A percentile compares a stretch with the other conserved stretches of the same genome.
phyloP scores from a whole-genome alignment of 2,888 invertebrate genomes.

The Meiosimyza platycephala region DNA sequence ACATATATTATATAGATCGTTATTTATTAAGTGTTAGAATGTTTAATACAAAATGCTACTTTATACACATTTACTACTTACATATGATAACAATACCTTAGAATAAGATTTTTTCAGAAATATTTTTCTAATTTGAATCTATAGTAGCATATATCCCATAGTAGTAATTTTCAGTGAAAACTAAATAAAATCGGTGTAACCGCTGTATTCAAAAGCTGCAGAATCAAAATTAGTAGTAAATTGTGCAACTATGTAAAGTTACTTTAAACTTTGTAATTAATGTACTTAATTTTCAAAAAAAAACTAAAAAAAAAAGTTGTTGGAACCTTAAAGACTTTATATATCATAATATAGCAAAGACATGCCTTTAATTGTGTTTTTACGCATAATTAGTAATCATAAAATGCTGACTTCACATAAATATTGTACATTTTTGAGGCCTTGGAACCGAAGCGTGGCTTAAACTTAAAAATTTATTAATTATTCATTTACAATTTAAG shows the following conservation, averaged over 20 bases:
- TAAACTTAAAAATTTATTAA: slow-evolving; percentile 46
- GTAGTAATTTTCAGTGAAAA: slow-evolving; percentile 26
- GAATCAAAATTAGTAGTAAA: slow-evolving; percentile 47
- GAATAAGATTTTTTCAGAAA: no score
- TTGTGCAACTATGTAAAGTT: background rate
- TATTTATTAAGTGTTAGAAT: no score
- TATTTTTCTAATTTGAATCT: background rate
- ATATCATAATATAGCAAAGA: slow-evolving; percentile 27
- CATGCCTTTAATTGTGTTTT: slow-evolving; percentile 39
- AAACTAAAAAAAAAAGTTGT: slow-evolving; percentile 28
- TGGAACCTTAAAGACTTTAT: slow-evolving; percentile 40
- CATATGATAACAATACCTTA: no score
- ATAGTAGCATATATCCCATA: background rate
- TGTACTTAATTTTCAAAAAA: slow-evolving; percentile 35
- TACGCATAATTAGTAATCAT: background rate
- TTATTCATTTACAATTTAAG: slow-evolving; percentile 36
- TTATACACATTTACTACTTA: no score
- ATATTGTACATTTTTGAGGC: slow-evolving; percentile 59
- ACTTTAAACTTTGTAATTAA: slow-evolving; percentile 8
- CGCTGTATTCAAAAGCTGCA: slow-evolving; percentile 38
- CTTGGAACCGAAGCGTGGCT: slow-evolving; percentile 66
- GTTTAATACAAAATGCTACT: no score
- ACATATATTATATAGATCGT: background rate
- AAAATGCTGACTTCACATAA: slow-evolving; percentile 11
- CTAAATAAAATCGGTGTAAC: slow-evolving; percentile 41